Evolutionary conservation across 2,797 vertebrate genomes (phyloP), one percentile per base, ranked within the genome.

Genomic region (Acridotheres tristis): DNA sequence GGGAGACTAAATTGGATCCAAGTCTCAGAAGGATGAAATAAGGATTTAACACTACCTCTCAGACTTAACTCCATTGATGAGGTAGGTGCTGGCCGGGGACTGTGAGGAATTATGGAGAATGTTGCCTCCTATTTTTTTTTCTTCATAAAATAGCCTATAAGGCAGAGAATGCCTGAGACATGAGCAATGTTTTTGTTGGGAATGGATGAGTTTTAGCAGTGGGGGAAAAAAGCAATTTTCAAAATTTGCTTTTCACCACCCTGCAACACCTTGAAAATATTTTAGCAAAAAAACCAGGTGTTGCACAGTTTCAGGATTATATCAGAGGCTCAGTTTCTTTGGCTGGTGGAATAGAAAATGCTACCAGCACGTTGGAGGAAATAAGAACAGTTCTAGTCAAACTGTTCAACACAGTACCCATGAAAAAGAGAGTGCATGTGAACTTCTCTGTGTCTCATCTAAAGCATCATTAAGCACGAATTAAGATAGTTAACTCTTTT

Each of bases 171-270:
- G 85, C 76, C 73, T 94, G 72, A 91, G 95, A 90, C 93, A 73
- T 93, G 79, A 92, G 75, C 85, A 93, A 90, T 93, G 51, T 96
- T 96, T 95, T 91, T 94, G 38, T 93, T 91, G 91, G 92, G 92
- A 94, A 86, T 61, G 32, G 73, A 91, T 65, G 76, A 76, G 17
- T 89, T 96, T 92, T 81, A 93, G 82, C 66, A 78, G 51, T 62
- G 68, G 62, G 38, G 65, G 36, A 12, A 73, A 76, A 73, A 93
- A 95, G 74, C 29, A 59, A 55, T 85, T 96, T 94, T 91, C 73
- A 92, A 81, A 94, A 88, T 85, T 85, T 93, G 42, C 73, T 94
- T 97, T 96, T 95, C 87, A 93, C 45, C 92, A 93, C 69, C 0
- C 0, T 93, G 58, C 25, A 95, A 86, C 92, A 96, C 89, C 85